Evolutionary conservation across 1,140 invertebrate genomes (phyloP), one percentile per base, ranked within the genome.

Genomic region (Formica selysi): DNA sequence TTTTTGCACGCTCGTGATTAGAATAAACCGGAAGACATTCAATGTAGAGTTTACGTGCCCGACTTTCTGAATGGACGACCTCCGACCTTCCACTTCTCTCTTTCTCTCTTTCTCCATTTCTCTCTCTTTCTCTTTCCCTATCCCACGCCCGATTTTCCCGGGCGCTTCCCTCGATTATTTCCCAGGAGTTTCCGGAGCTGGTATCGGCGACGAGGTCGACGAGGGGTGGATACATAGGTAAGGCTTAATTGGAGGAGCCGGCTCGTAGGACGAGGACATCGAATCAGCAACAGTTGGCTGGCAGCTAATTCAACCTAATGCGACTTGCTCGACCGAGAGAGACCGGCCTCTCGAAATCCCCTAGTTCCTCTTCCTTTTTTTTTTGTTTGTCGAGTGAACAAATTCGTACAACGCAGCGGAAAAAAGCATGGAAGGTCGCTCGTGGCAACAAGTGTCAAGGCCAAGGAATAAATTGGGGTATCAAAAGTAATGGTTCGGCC

Each of bases 221-320:
- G 51, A 81, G 84, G 62, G n/a, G 44, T 57, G 3, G 48, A 51
- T 51, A 51, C 48, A 51, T 51, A 61, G 81, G 44, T 51, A 44
- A 64, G 36, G 22, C 68, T 79, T 85, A 85, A 89, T 89, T 81
- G 41, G 48, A 73, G 32, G 54, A 85, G 64, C 71, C 26, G 78
- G 70, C 59, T 57, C 29, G 64, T n/a, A 68, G 78, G 36, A 86
- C 65, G 71, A 86, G 87, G 54, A 76, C 64, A 83, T 74, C 36
- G 26, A 86, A 88, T 88, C 54, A 88, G 86, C 84, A 89, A 86
- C 86, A 87, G 81, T 86, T 89, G 81, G 83, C 78, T 48, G 74
- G 29, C 61, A 65, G 54, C 70, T 71, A 65, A 76, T 57, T 79
- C 84, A 51, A 68, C 54, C 38, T 79, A 79, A 68, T 81, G 68